A percentile compares a stretch with the other conserved stretches of the same genome.
These are phyloP conservation scores for Tyto alba DNA, from an alignment of 2,113 vertebrate genomes.

Conservation along the genomic window DNA sequence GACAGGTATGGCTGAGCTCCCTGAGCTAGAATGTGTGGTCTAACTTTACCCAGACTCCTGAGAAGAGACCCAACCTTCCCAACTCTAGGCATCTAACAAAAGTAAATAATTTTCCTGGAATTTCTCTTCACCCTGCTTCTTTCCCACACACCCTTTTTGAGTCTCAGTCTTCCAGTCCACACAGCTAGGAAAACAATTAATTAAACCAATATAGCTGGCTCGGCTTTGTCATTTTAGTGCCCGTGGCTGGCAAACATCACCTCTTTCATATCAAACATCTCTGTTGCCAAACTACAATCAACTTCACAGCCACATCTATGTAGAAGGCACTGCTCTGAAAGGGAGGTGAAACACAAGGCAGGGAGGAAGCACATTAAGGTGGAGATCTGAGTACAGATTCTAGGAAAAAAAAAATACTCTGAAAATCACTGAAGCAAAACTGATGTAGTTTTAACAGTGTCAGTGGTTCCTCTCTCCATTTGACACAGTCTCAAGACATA, in stretches of 20 bases:
- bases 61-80: not conserved
- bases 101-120: not conserved
- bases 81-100: not conserved
- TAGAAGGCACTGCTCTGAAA: not conserved
- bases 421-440: not conserved
- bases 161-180: not conserved
- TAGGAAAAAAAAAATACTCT: not conserved
- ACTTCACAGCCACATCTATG: not conserved
- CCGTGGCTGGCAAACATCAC: not conserved
- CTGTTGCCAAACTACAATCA: not conserved
- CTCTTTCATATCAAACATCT: not conserved
- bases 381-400: not conserved
- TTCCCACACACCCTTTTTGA: not conserved
- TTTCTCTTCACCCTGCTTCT: not conserved
- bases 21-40: not conserved
- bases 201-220: slow-evolving; percentile 11
- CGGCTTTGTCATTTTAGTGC: not conserved
- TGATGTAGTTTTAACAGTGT: not conserved
- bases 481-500: not conserved
- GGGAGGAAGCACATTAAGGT: not conserved
- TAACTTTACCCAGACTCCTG: not conserved
- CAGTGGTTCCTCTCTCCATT: not conserved
- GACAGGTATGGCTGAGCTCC: not conserved
- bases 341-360: not conserved
- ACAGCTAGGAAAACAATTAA: not conserved